Percentiles rank a stretch among this genome's conserved stretches.
phyloP scores from a whole-genome alignment of 2,797 vertebrate species.

The Lithobates sylvaticus region DNA sequence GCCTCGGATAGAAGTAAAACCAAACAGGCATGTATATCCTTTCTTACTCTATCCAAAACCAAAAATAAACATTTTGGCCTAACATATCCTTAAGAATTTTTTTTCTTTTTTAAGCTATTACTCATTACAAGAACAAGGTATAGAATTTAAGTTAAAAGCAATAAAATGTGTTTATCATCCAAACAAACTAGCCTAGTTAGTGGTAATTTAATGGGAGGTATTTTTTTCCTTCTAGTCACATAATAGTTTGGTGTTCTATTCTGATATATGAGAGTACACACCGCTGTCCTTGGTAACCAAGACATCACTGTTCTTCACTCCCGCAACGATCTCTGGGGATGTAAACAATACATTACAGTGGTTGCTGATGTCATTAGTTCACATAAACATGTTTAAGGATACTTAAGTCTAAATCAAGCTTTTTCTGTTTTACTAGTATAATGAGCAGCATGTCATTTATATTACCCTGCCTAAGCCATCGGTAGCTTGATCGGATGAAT shows the following conservation, averaged over 20 bases:
- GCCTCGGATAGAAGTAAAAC: too few relatives aligned
- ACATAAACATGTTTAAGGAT: constrained; percentile 21
- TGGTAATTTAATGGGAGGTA: not conserved
- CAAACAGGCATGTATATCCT: too few relatives aligned
- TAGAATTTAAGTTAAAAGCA: not conserved
- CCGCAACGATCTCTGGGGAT: not conserved
- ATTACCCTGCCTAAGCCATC: not conserved
- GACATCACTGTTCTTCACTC: constrained; percentile 1
- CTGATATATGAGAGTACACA: not conserved
- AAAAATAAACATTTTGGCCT: too few relatives aligned
- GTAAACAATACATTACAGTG: not conserved
- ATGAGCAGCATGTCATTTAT: not conserved
- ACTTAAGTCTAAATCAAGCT: not conserved
- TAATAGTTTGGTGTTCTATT: not conserved
- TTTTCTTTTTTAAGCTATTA: too few relatives aligned
- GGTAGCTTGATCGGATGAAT: not conserved
- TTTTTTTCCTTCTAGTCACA: not conserved
- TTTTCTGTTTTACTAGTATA: not conserved
- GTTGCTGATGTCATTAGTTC: constrained; percentile 10
- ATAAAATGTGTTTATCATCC: not conserved
- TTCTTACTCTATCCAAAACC: too few relatives aligned
- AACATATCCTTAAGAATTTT: too few relatives aligned
- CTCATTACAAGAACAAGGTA: too few relatives aligned
- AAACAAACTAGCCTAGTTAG: not conserved
- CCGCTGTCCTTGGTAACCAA: constrained; percentile 20